A percentile compares a stretch with the other conserved stretches of the same genome.
These are phyloP conservation scores for Chymomyza costata DNA, from an alignment of 1,140 invertebrate species.

Conservation along the genomic window DNA sequence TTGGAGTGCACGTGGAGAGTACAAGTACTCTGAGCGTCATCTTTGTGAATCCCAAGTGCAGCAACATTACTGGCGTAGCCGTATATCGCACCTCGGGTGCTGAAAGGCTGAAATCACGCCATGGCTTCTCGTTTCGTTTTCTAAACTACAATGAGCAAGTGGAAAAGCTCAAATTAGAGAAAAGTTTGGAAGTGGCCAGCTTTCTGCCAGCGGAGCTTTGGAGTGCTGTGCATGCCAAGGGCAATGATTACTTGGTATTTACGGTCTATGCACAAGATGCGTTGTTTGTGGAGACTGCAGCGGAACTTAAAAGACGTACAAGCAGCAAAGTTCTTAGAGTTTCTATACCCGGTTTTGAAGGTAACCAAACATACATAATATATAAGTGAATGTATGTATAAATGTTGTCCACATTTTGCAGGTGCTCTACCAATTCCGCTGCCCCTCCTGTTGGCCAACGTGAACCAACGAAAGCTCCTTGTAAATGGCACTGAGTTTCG, in stretches of 20 bases:
- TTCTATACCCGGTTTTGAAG: constrained; percentile 17
- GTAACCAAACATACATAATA: constrained; percentile 4
- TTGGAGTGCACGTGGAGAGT: constrained; percentile 20
- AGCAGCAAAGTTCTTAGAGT: constrained; percentile 28
- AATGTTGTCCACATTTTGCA: constrained; percentile 6
- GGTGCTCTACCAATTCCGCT: constrained; percentile 34
- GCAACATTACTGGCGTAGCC: constrained; percentile 23
- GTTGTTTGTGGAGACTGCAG: constrained; percentile 16
- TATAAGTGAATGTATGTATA: not conserved
- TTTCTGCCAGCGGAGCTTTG: constrained; percentile 13
- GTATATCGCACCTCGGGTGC: not conserved
- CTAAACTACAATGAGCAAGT: constrained; percentile 20
- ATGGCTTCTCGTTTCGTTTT: constrained; percentile 27
- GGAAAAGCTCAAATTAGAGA: constrained; percentile 1
- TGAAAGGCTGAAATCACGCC: constrained; percentile 1
- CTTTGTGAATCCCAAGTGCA: constrained; percentile 20
- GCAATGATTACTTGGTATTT: constrained; percentile 10
- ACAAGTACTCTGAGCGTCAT: constrained; percentile 23
- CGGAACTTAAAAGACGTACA: constrained; percentile 3
- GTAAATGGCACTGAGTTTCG: not conserved
- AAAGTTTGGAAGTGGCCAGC: constrained; percentile 14
- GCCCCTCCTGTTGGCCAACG: constrained; percentile 44
- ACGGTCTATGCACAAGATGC: constrained; percentile 26
- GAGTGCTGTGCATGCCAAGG: not conserved
- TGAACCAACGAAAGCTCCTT: not conserved